Evolutionary conservation across 2,113 vertebrate species (phyloP).

Genomic region (Macheiramphus alcinus): DNA sequence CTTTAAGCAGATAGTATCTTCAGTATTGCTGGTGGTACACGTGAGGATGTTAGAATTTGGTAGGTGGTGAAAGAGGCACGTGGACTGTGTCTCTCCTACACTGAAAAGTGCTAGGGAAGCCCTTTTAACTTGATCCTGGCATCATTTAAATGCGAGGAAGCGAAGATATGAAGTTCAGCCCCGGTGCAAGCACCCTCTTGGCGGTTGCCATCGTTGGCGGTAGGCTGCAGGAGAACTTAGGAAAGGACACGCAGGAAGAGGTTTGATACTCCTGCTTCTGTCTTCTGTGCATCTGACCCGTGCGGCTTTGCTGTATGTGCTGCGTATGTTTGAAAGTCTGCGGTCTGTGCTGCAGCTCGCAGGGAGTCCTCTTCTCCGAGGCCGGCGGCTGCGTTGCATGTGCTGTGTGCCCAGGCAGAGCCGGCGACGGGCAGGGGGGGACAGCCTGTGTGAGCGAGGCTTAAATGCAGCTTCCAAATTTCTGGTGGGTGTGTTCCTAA

Average conservation of each 20-base stretch:
- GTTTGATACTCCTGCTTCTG: neutral
- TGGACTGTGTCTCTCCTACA: neutral
- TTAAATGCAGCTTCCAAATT: neutral
- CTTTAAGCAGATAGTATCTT: neutral
- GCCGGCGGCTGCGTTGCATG: neutral
- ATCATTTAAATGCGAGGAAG: neutral
- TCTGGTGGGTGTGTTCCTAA: neutral
- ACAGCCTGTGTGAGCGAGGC: neutral
- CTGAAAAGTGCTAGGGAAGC: neutral
- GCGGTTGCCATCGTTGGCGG: rapidly evolving
- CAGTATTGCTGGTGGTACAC: neutral
- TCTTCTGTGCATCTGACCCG: rapidly evolving
- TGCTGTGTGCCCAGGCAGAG: neutral
- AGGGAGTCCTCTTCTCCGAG: neutral
- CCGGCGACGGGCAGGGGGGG: rapidly evolving
- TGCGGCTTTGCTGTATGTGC: neutral
- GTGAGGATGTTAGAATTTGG: neutral
- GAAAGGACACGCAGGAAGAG: neutral
- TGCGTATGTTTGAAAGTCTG: rapidly evolving
- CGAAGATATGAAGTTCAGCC: rapidly evolving
- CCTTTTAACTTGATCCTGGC: neutral
- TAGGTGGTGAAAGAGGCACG: neutral
- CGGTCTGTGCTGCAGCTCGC: rapidly evolving
- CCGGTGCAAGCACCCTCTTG: neutral
- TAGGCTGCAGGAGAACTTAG: neutral